Conservation (phyloP, 2,113 vertebrate genomes). For the Fregata magnificens region DNA sequence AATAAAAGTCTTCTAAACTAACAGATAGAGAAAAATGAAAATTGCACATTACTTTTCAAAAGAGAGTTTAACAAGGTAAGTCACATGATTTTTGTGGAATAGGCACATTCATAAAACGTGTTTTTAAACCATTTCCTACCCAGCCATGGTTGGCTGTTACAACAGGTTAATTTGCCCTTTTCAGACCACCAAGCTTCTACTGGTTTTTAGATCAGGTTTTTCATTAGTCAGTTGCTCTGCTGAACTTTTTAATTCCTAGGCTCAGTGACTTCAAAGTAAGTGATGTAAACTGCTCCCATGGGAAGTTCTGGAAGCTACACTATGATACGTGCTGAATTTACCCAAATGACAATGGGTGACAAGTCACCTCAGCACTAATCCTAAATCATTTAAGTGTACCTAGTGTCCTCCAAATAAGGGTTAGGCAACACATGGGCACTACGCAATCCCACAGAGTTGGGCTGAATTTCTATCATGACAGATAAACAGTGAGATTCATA, state of each 20-base stretch:
- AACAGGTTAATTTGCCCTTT: background rate
- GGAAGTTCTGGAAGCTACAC: background rate
- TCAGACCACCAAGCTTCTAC: background rate
- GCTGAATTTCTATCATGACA: background rate
- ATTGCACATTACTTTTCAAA: background rate
- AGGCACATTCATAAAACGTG: background rate
- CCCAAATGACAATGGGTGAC: background rate
- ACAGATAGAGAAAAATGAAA: background rate
- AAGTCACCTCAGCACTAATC: background rate
- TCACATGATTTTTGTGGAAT: background rate
- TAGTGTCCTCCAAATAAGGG: background rate
- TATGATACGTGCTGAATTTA: fast-evolving
- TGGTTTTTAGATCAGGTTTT: background rate
- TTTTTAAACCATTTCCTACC: background rate
- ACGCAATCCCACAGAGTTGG: background rate
- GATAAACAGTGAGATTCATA: background rate
- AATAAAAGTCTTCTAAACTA: background rate
- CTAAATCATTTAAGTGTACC: too few species aligned
- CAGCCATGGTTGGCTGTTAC: background rate
- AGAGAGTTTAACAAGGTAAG: background rate
- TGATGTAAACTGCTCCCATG: background rate
- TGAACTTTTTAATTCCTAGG: background rate
- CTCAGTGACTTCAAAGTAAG: background rate
- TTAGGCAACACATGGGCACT: background rate
- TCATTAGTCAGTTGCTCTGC: background rate